These are phyloP conservation scores for Halictus ligatus DNA, from an alignment of 2,888 invertebrate species.

Conservation along the genomic window DNA sequence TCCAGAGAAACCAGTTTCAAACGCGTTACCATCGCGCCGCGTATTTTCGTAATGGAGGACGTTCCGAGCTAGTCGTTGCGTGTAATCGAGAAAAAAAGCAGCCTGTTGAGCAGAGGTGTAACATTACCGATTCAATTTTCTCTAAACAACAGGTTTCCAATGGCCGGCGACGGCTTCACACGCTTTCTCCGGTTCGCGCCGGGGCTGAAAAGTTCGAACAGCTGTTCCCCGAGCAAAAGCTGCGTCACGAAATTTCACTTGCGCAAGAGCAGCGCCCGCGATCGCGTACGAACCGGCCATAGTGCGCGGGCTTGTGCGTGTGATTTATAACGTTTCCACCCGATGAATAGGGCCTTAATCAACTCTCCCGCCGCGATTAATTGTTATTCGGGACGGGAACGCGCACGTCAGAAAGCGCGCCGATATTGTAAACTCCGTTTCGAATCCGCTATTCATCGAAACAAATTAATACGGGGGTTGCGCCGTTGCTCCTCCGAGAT, in stretches of 20 bases:
- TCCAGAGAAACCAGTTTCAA: background rate
- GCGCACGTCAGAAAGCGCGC: constrained; percentile 21
- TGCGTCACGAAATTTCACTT: constrained; percentile 53
- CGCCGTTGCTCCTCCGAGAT: background rate
- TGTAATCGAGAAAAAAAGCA: background rate
- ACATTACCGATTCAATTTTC: constrained; percentile 4
- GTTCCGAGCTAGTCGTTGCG: background rate
- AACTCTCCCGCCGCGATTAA: constrained; percentile 62
- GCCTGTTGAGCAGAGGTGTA: constrained; percentile 10
- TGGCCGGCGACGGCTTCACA: constrained; percentile 1
- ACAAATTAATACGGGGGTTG: constrained; percentile 11
- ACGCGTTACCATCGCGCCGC: background rate
- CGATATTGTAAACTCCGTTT: constrained; percentile 9
- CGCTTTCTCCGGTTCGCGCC: constrained; percentile 12
- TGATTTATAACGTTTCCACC: constrained; percentile 63
- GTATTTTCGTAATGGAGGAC: constrained; percentile 5
- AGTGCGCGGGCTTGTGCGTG: constrained; percentile 35
- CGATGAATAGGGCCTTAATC: constrained; percentile 67
- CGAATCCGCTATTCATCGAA: constrained; percentile 15
- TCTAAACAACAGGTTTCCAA: constrained; percentile 9
- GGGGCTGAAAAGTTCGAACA: constrained; percentile 28
- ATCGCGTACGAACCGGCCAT: constrained; percentile 42
- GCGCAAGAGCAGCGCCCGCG: constrained; percentile 32
- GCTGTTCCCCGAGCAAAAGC: constrained; percentile 38
- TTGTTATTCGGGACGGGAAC: constrained; percentile 58